Base-by-base conservation (phyloP, 2,113 vertebrate genomes). In the Scomber scombrus region DNA sequence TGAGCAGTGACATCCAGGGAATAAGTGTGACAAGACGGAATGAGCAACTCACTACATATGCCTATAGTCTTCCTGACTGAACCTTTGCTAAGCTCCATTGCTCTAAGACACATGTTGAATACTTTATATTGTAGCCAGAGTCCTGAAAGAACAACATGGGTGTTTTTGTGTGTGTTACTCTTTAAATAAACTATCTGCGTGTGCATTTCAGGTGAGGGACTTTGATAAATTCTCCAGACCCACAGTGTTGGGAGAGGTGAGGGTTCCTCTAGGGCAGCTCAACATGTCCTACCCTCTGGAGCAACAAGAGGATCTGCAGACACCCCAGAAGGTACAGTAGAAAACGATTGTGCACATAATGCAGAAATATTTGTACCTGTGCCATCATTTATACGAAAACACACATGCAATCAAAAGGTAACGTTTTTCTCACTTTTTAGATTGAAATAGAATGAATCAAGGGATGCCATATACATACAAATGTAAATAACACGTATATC, bases 141-240 rank as follows among this genome's bases (percentile, higher is more conserved):
- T 26, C 23, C 23, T 26, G 23, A n/a, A n/a, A 34, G 31, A 40
- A 9, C 7, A 40, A 40, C 34, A 40, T 40, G 34, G 7, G 34
- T 40, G 34, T 40, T 40, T 40, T 40, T 8, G 34, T 40, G 34
- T 40, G 34, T 8, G 34, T 40, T 40, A 40, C 19, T 50, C 1
- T 60, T 5, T 50, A 23, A 58, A 5, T 29, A 46, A 55, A 29
- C 12, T n/a, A 23, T 47, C 10, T 82, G 10, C 82, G 19, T 75
- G n/a, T 73, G 14, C 46, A 4, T 80, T 31, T 66, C 79, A 96
- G 95, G 94, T 96, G 45, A 94, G 91, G 66, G 66, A 91, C 84
- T 95, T 95, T 65, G 86, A 96, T 90, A 94, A 88, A 77, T 95
- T 93, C 85, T 96, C 95, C 78, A 92, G 95, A 81, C 91, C 94